These are phyloP conservation scores for Dryobotodes eremita DNA, from an alignment of 2,888 invertebrate genomes.

Conservation along the genomic window DNA sequence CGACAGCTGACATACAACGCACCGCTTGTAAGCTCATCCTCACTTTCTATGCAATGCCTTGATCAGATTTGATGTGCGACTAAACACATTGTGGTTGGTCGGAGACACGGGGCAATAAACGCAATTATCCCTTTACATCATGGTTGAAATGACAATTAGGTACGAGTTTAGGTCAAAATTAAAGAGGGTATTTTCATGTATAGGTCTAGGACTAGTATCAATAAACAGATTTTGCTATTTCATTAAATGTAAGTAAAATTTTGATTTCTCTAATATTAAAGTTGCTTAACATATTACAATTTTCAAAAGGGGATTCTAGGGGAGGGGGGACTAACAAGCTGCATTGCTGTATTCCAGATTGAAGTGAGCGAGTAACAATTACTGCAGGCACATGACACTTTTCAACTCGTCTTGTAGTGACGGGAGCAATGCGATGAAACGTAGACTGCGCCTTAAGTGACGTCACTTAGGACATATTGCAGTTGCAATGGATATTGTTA, in stretches of 20 bases:
- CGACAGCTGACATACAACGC: constrained; percentile 51
- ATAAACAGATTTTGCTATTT: neutral
- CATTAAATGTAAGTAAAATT: neutral
- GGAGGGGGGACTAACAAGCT: neutral
- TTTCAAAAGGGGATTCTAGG: neutral
- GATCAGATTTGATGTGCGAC: constrained; percentile 33
- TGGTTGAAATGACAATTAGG: neutral
- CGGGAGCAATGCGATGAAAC: neutral
- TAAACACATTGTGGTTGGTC: neutral
- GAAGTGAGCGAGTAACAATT: neutral
- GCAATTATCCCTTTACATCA: neutral
- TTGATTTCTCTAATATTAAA: neutral
- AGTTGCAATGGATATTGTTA: constrained; percentile 4
- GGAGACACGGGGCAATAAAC: neutral
- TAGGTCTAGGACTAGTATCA: too few species aligned
- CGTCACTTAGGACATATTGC: constrained; percentile 11
- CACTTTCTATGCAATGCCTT: constrained; percentile 25
- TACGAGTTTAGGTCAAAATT: neutral
- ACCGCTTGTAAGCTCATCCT: constrained; percentile 11
- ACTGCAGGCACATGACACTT: too few species aligned
- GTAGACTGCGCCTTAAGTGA: constrained; percentile 7
- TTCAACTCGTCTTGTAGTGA: neutral
- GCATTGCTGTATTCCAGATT: neutral
- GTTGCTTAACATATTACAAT: neutral
- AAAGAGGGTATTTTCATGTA: neutral